These are phyloP conservation scores for Lytechinus variegatus DNA, from an alignment of 35 echinoderm and acorn worm genomes.

Conservation along the genomic window DNA sequence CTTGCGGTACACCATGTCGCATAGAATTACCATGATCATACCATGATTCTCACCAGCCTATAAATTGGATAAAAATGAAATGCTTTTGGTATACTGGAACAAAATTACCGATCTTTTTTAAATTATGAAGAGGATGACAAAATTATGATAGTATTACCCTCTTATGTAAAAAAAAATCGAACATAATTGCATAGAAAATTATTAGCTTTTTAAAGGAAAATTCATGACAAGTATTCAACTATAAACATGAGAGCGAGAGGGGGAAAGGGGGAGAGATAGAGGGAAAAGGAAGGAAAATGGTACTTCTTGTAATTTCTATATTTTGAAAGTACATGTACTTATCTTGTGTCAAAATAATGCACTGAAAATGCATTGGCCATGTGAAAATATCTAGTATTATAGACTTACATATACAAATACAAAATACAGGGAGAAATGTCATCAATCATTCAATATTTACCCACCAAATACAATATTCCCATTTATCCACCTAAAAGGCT, in stretches of 20 bases:
- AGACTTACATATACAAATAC: background rate
- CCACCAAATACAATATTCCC: background rate
- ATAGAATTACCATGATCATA: slow-evolving; percentile 93
- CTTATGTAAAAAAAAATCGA: too few species aligned
- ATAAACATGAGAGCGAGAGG: too few species aligned
- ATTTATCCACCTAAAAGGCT: background rate
- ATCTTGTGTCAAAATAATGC: background rate
- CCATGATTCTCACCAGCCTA: slow-evolving; percentile 91
- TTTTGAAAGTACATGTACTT: background rate
- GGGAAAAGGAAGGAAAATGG: too few species aligned
- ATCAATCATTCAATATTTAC: background rate
- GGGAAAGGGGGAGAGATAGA: too few species aligned
- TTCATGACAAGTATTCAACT: too few species aligned
- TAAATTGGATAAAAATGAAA: too few species aligned
- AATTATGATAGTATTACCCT: too few species aligned
- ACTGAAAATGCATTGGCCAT: background rate
- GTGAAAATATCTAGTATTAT: background rate
- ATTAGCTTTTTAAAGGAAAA: too few species aligned
- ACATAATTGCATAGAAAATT: too few species aligned
- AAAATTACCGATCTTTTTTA: too few species aligned
- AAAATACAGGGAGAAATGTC: background rate
- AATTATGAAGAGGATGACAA: too few species aligned
- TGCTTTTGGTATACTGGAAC: too few species aligned
- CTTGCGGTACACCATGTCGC: slow-evolving; percentile 78
- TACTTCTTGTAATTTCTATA: background rate